Base-by-base conservation (phyloP, 35 echinoderm and acorn worm species). In the Holothuria glaberrima region DNA sequence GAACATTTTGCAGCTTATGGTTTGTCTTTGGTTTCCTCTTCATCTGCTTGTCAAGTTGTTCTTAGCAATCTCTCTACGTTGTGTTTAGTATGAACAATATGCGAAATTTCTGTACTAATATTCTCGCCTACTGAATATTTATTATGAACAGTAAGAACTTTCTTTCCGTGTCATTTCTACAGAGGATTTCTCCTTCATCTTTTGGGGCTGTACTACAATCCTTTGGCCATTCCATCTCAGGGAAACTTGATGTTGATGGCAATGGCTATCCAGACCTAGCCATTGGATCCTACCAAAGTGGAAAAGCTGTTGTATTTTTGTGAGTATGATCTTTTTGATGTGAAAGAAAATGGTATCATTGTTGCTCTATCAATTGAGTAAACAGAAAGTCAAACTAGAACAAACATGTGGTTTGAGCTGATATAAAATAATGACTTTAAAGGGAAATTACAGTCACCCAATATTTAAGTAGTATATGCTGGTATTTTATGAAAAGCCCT, bases 241-340 rank as follows among this genome's bases (percentile, higher is more conserved):
- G 88, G 32, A 77, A 54, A 12, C 72, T 98, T 13, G 96, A 98
- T 71, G 54, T 98, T 57, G 96, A 98, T 68, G 76, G 61, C 6
- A 98, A 98, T 69, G 84, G 88, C 26, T 98, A 98, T 69, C 81
- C 93, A 60, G 96, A 98, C 63, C 45, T 98, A 24, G 90, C 80
- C 0, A 41, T 98, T 30, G 96, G 96, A 32, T 80, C 91, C 3
- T 94, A 95, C 59, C 68, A 92, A 61, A 92, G 76, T 76, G 91
- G 91, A 22, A 90, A 63, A 63, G 93, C 88, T 9, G 34, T 83
- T 6, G 61, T 98, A 21, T 93, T 92, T 28, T 45, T 89, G 96
- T 98, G 60, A 87, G 90, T 93, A 22, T 46, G 19, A 60, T 60
- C 14, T 12, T 50, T 46, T 29, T 74, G 17, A 4, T 74, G 18